Percentiles rank a stretch among this genome's conserved stretches.
Conservation (phyloP, 1,140 invertebrate genomes). For the Eupristina koningsbergeri region DNA sequence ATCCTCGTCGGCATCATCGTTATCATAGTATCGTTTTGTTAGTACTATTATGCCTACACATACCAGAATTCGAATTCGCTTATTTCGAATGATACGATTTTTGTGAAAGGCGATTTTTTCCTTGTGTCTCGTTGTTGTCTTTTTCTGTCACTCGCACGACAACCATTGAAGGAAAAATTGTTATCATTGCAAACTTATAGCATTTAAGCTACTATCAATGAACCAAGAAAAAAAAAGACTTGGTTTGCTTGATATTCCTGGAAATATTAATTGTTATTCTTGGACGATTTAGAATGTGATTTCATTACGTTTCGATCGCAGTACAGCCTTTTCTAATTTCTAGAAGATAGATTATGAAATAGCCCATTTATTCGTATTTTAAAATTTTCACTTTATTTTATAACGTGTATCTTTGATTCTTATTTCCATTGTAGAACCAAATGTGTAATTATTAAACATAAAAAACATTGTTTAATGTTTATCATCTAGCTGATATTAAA, state of each 20-base stretch:
- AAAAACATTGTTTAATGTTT: too few relatives aligned
- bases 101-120: neutral
- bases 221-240: neutral
- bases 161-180: neutral
- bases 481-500: too few relatives aligned
- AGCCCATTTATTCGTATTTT: too few relatives aligned
- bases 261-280: neutral
- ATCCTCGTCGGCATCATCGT: neutral
- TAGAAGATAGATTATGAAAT: too few relatives aligned
- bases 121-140: neutral
- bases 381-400: too few relatives aligned
- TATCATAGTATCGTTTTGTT: neutral
- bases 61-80: neutral
- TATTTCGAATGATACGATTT: slow-evolving; percentile 21
- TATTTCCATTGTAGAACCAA: too few relatives aligned
- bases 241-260: neutral
- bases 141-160: neutral
- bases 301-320: neutral
- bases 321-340: neutral
- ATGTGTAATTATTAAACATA: too few relatives aligned
- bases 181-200: too few relatives aligned
- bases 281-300: neutral
- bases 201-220: too few relatives aligned
- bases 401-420: too few relatives aligned
- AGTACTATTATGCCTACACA: neutral